Base-by-base conservation (phyloP, 2,888 invertebrate species). In the Alcis repandata region DNA sequence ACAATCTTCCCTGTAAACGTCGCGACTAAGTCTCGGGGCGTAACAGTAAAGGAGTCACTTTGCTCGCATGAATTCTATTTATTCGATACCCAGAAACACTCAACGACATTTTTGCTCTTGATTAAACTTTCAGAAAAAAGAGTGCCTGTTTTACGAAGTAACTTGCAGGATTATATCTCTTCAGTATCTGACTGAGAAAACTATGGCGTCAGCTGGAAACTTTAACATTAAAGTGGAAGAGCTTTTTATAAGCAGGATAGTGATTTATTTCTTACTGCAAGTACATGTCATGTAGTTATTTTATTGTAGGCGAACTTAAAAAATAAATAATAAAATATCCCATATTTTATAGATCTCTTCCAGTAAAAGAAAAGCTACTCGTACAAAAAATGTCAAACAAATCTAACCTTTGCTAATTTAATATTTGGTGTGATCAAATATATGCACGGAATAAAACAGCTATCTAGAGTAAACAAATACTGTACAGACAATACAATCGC, bases 1-100 rank as follows among this genome's bases (percentile, higher is more conserved):
- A 79, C 82, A 84, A 84, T 83, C 77, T 81, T 75, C 79, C 73
- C 75, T 75, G 80, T 80, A 79, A 82, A 79, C 80, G 79, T 63
- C 69, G 73, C 69, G 68, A 76, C 76, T 82, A 80, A 81, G 80
- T 78, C 76, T 73, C 71, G 61, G 67, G 74, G 76, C 76, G 75
- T 72, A 67, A 63, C 78, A 76, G 75, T 79, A 80, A 83, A 82
- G 79, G 79, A 80, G 74, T 78, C 80, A 71, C 74, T 74, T 77
- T 73, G 75, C 79, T 75, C 78, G 76, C 80, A 79, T 76, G 77
- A 82, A 81, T 65, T 65, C 56, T 60, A 57, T 60, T 65, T 65
- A 65, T 56, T 65, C 46, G 60, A 65, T 57, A 60, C 60, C 45
- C 45, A 46, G 43, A 59, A 59, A 59, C 64, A 60, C 65, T 56